phyloP scores from a whole-genome alignment of 2,113 vertebrate species.

The Leiothrix lutea region DNA sequence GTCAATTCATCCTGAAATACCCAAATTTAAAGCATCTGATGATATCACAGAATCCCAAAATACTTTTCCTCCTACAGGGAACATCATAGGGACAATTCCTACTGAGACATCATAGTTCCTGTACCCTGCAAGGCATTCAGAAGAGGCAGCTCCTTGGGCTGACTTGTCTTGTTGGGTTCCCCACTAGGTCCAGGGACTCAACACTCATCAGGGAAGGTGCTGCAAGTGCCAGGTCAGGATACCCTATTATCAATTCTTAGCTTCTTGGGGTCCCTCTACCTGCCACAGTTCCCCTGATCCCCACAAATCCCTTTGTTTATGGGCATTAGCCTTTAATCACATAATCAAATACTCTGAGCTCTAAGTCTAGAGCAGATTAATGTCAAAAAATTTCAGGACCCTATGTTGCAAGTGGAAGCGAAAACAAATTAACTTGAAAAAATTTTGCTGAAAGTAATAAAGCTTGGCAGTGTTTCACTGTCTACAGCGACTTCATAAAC shows the following conservation, averaged over 20 bases:
- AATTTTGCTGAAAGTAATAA: neutral
- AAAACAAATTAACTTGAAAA: neutral
- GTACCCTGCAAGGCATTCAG: neutral
- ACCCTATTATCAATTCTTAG: neutral
- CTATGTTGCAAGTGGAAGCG: neutral
- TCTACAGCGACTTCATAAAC: neutral
- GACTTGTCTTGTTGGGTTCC: accelerated
- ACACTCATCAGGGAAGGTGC: neutral
- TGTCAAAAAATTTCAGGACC: neutral
- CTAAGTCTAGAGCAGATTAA: neutral
- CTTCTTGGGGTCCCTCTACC: neutral
- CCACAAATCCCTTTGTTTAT: neutral
- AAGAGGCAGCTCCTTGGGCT: neutral
- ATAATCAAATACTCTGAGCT: neutral
- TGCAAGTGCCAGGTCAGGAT: neutral
- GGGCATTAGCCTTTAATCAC: neutral
- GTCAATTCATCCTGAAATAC: neutral
- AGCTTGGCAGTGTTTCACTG: neutral
- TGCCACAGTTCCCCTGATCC: neutral
- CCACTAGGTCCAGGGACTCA: neutral
- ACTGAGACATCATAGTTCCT: neutral
- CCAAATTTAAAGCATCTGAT: neutral
- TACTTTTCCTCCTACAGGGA: neutral
- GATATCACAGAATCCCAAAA: neutral
- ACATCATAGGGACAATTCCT: too few relatives aligned